phyloP scores from a whole-genome alignment of 2,113 vertebrate species.

The Meleagris gallopavo region DNA sequence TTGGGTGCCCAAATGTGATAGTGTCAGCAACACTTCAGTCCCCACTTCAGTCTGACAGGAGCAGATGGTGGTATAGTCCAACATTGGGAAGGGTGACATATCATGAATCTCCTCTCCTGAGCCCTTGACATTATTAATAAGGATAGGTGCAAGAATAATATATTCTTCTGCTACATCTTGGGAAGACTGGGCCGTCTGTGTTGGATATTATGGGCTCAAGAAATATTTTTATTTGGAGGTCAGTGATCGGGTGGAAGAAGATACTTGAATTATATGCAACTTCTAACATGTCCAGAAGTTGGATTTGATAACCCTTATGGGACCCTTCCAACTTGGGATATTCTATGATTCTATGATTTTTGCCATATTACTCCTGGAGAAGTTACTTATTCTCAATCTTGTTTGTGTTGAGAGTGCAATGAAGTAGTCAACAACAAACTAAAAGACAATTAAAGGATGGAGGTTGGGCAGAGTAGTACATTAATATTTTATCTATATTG shows the following conservation, averaged over 20 bases:
- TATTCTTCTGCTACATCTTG: background rate
- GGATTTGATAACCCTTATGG: no score
- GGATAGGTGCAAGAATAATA: background rate
- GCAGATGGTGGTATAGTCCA: background rate
- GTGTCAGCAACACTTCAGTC: background rate
- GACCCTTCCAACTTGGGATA: no score
- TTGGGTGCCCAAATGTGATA: background rate
- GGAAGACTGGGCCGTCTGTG: background rate
- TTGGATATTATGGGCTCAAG: background rate
- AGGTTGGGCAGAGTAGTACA: background rate
- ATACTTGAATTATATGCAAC: background rate
- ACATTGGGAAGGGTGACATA: background rate
- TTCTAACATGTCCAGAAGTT: no score
- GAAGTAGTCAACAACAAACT: background rate
- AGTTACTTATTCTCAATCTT: background rate
- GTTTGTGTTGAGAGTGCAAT: background rate
- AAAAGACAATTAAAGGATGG: background rate
- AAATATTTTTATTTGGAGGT: background rate
- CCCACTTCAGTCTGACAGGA: background rate
- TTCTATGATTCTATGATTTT: no score
- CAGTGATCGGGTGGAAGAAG: background rate
- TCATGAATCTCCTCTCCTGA: background rate
- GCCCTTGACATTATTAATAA: background rate
- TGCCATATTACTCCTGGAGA: background rate
- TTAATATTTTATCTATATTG: background rate